Evolutionary conservation across 2,113 vertebrate genomes (phyloP).

Genomic region (Gambusia holbrooki): DNA sequence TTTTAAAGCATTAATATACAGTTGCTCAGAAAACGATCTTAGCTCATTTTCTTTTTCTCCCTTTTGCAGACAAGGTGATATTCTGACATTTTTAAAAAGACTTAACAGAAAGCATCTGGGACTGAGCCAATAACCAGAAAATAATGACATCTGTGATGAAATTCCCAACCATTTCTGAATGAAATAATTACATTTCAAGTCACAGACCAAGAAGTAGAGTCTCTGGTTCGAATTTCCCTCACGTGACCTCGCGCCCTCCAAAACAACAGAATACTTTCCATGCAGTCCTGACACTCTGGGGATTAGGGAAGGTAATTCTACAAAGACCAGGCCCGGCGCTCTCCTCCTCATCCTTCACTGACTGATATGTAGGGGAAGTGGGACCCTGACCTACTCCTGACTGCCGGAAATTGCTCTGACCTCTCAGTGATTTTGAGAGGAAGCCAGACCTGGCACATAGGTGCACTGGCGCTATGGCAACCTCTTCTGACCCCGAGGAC

Average conservation of each 20-base stretch:
- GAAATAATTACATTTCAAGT: conserved; percentile 60
- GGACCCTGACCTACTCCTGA: conserved; percentile 73
- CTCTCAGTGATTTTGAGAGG: conserved; percentile 72
- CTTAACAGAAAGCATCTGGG: conserved; percentile 43
- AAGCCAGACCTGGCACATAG: conserved; percentile 73
- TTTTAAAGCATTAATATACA: conserved; percentile 59
- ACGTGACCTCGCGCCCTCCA: conserved; percentile 31
- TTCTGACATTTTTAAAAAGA: conserved; percentile 56
- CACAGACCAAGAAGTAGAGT: conserved; percentile 43
- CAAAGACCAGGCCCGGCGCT: conserved; percentile 57
- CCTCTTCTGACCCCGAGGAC: conserved; percentile 67
- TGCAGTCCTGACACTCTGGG: conserved; percentile 40
- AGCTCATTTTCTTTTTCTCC: conserved; percentile 43
- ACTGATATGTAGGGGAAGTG: conserved; percentile 77
- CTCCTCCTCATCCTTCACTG: conserved; percentile 73
- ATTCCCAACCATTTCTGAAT: conserved; percentile 57
- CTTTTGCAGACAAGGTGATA: conserved; percentile 57
- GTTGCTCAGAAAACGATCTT: conserved; percentile 48
- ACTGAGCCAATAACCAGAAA: conserved; percentile 47
- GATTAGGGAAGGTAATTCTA: conserved; percentile 68
- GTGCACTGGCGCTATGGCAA: conserved; percentile 52
- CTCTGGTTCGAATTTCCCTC: conserved; percentile 45
- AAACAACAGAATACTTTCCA: conserved; percentile 54
- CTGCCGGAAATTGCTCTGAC: conserved; percentile 82
- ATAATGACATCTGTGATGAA: conserved; percentile 66